Conservation (phyloP, 2,888 invertebrate species). For the Girardia tigrina region DNA sequence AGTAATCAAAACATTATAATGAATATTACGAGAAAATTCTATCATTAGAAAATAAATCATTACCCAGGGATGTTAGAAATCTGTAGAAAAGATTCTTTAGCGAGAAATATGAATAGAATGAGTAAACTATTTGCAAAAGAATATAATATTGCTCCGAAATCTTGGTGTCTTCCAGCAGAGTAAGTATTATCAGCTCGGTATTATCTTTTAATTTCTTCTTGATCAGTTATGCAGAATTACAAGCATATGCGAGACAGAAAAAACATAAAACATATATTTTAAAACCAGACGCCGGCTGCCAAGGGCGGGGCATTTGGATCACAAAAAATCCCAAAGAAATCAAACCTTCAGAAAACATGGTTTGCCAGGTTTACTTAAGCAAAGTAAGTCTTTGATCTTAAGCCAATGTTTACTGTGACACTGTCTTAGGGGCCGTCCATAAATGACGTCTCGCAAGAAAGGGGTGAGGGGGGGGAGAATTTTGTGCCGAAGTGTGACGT, state of each 20-base stretch:
- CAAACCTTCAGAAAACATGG: constrained; percentile 65
- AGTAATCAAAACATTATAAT: constrained; percentile 41
- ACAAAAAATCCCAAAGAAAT: constrained; percentile 68
- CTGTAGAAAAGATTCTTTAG: constrained; percentile 73
- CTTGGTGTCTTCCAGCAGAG: constrained; percentile 84
- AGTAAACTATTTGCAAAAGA: constrained; percentile 71
- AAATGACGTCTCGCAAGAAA: too few species aligned
- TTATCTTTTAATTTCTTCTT: not conserved
- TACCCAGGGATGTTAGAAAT: constrained; percentile 79
- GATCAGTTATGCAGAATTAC: constrained; percentile 48
- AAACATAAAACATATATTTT: constrained; percentile 66
- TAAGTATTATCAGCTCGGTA: constrained; percentile 48
- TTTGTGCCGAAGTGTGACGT: too few species aligned
- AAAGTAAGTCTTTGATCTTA: too few species aligned
- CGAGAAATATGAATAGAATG: constrained; percentile 77
- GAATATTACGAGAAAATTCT: constrained; percentile 37
- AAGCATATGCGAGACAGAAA: constrained; percentile 59
- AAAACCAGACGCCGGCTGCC: constrained; percentile 78
- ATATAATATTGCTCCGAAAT: constrained; percentile 78
- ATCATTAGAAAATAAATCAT: constrained; percentile 78
- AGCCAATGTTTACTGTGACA: too few species aligned
- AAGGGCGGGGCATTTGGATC: constrained; percentile 73
- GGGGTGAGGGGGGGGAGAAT: too few species aligned
- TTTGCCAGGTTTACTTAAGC: constrained; percentile 66
- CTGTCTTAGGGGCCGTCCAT: too few species aligned